phyloP scores from a whole-genome alignment of 1,140 invertebrate species.

The Maconellicoccus hirsutus region DNA sequence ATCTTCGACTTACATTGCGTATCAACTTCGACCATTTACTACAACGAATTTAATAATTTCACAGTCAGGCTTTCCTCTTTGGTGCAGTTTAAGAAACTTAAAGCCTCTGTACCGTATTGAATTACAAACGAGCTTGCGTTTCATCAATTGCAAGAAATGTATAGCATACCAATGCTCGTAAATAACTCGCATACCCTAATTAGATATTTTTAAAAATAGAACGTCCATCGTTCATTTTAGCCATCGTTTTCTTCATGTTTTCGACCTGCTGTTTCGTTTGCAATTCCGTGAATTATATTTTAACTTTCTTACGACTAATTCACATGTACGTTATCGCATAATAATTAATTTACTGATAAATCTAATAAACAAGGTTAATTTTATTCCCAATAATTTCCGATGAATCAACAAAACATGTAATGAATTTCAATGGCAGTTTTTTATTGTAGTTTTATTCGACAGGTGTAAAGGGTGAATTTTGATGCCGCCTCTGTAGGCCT shows the following conservation, averaged over 20 bases:
- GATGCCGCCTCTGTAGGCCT: no score
- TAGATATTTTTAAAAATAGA: conserved; percentile 4
- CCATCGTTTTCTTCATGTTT: background rate
- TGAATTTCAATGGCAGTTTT: no score
- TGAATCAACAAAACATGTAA: no score
- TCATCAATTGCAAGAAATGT: background rate
- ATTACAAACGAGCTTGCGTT: background rate
- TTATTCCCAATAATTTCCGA: no score
- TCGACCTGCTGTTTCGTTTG: no score
- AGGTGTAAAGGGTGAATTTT: no score
- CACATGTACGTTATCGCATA: no score
- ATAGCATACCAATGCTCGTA: background rate
- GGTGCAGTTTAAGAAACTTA: background rate
- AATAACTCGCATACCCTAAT: background rate
- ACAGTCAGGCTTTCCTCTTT: background rate
- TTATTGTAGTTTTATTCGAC: no score
- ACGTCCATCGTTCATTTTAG: background rate
- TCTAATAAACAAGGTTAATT: no score
- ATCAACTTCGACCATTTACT: background rate
- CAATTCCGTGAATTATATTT: no score
- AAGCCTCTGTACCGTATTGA: background rate
- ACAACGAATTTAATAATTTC: background rate
- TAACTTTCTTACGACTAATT: no score
- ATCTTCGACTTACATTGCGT: background rate
- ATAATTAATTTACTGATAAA: no score